Evolutionary conservation across 2,113 vertebrate species (phyloP).

Genomic region (Gymnorhina tibicen): DNA sequence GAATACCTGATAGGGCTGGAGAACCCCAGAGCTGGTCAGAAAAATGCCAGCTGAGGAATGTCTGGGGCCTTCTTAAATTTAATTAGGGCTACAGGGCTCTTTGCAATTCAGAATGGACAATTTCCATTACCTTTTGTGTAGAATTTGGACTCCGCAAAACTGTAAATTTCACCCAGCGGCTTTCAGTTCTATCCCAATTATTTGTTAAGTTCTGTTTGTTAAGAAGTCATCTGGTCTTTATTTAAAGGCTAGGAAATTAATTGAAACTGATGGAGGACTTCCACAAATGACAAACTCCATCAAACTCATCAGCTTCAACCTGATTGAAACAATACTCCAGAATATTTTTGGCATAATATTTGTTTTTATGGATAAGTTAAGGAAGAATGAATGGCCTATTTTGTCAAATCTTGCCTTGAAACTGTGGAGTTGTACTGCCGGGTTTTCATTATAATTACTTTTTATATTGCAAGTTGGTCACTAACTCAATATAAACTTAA

Average conservation of each 20-base stretch:
- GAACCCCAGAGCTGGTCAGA: background rate
- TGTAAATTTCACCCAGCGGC: background rate
- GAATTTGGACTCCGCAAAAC: background rate
- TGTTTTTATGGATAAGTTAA: background rate
- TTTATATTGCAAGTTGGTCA: background rate
- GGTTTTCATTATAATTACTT: slow-evolving; percentile 10
- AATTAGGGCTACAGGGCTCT: background rate
- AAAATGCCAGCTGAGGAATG: background rate
- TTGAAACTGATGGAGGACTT: background rate
- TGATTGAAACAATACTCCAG: background rate
- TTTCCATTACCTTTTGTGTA: background rate
- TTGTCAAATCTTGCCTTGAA: background rate
- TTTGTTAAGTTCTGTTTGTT: background rate
- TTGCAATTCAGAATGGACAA: background rate
- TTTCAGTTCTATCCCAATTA: background rate
- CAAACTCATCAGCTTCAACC: background rate
- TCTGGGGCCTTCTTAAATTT: background rate
- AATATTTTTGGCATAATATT: background rate
- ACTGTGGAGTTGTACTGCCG: background rate
- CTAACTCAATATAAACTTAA: background rate
- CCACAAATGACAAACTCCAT: slow-evolving; percentile 19
- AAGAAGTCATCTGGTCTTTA: background rate
- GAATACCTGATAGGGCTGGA: background rate
- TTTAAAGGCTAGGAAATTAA: background rate
- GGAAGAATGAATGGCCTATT: background rate